Base-by-base conservation (phyloP, 2,888 invertebrate species). In the Pseudococcus viburni region DNA sequence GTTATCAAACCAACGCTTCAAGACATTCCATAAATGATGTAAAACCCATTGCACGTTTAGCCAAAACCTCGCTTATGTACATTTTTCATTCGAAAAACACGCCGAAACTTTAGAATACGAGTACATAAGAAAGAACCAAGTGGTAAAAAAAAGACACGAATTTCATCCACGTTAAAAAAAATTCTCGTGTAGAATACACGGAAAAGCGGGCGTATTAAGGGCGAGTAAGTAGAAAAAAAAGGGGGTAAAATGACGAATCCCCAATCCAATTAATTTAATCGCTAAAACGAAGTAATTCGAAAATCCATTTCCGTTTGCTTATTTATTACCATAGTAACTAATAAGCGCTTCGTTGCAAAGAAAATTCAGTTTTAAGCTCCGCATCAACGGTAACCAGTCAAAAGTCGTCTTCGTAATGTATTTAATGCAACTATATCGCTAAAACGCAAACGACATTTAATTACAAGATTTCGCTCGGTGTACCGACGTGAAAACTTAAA, bases 301-400 rank as follows among this genome's bases (percentile, higher is more conserved):
- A 73, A 73, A 73, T 73, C 33, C 73, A 73, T 73, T 73, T 73
- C 73, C 73, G 73, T 73, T 73, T 73, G 73, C 73, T 73, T 73
- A 73, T 73, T 73, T 73, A 73, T 73, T 73, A 73, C 73, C 73
- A 73, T 73, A 73, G 73, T 73, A 73, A 73, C 73, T 73, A 73
- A 73, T 73, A 73, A 73, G 33, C 73, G 73, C 73, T 33, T 73
- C 73, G 33, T 33, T 33, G 26, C 73, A 33, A 73, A 73, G 73
- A 73, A 73, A 73, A 73, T 73, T 73, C 73, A 73, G 15, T 73
- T 73, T 33, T 33, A 73, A 73, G 73, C 73, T 73, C 0, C 73
- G 73, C 73, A 33, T 33, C 73, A 15, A 73, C 4, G 73, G 39
- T 73, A 73, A 73, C 73, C 33, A 73, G 73, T 73, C 73, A 33